Conservation (phyloP, 2,797 vertebrate species). For the Lepilemur septentrionalis region DNA sequence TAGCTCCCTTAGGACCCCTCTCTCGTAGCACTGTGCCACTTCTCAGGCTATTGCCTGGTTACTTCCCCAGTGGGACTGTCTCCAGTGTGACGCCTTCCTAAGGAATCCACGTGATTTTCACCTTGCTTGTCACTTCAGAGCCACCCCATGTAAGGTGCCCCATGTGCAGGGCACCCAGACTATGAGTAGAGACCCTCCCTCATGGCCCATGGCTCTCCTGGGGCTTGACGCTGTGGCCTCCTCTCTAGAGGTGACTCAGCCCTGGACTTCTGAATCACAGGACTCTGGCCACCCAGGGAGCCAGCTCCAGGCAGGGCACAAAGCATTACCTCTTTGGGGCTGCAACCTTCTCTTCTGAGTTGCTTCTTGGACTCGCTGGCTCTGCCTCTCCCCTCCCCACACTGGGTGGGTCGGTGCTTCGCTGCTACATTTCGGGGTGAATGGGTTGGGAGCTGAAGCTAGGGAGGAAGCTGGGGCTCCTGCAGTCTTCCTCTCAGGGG, state of each 20-base stretch:
- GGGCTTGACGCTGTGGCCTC: background rate
- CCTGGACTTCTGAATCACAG: background rate
- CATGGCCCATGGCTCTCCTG: background rate
- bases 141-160: background rate
- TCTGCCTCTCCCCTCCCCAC: background rate
- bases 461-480: background rate
- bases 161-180: background rate
- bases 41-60: background rate
- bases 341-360: background rate
- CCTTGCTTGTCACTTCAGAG: background rate
- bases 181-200: background rate
- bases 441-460: background rate
- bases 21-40: background rate
- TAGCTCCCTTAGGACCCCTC: background rate
- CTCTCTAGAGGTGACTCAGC: background rate
- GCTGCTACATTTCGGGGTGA: too few relatives aligned
- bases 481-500: background rate
- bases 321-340: background rate
- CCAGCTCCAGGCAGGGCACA: too few relatives aligned
- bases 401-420: too few relatives aligned
- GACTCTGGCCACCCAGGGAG: background rate
- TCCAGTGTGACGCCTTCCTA: background rate
- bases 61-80: background rate
- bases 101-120: background rate
- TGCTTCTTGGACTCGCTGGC: background rate